Evolutionary conservation across 2,888 invertebrate genomes (phyloP).

Genomic region (Agrotis puta): DNA sequence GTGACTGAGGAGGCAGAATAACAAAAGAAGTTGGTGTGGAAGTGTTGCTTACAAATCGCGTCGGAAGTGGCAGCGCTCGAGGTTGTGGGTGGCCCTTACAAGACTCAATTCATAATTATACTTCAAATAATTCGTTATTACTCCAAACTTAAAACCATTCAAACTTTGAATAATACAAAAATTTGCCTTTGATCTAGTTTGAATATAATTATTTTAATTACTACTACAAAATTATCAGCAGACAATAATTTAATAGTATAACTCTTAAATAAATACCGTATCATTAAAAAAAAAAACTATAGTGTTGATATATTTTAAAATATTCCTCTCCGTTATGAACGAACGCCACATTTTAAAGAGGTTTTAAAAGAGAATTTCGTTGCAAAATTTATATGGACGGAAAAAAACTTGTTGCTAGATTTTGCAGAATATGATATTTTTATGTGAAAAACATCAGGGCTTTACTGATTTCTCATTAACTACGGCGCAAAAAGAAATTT

Average conservation of each 20-base stretch:
- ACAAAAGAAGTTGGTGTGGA: no score
- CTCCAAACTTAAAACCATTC: not conserved
- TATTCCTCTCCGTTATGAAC: conserved; percentile 12
- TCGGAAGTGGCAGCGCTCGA: not conserved
- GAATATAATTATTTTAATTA: not conserved
- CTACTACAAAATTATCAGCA: not conserved
- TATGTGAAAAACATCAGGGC: conserved; percentile 16
- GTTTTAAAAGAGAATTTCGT: conserved; percentile 16
- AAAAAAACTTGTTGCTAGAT: conserved; percentile 36
- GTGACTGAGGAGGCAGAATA: not conserved
- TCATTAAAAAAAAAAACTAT: no score
- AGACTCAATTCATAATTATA: not conserved
- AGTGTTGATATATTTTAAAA: conserved; percentile 18
- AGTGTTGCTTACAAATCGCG: not conserved
- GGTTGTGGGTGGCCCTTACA: not conserved
- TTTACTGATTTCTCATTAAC: conserved; percentile 43
- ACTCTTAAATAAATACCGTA: not conserved
- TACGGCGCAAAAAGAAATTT: conserved; percentile 15
- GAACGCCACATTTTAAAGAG: conserved; percentile 36
- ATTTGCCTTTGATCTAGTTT: not conserved
- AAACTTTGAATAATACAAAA: not conserved
- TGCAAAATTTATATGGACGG: conserved; percentile 30
- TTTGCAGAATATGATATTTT: conserved; percentile 28
- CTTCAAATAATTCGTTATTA: not conserved
- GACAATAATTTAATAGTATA: not conserved